Percentiles rank a stretch among this genome's conserved stretches.
phyloP scores from a whole-genome alignment of 2,797 vertebrate species.

The Natrix natrix region DNA sequence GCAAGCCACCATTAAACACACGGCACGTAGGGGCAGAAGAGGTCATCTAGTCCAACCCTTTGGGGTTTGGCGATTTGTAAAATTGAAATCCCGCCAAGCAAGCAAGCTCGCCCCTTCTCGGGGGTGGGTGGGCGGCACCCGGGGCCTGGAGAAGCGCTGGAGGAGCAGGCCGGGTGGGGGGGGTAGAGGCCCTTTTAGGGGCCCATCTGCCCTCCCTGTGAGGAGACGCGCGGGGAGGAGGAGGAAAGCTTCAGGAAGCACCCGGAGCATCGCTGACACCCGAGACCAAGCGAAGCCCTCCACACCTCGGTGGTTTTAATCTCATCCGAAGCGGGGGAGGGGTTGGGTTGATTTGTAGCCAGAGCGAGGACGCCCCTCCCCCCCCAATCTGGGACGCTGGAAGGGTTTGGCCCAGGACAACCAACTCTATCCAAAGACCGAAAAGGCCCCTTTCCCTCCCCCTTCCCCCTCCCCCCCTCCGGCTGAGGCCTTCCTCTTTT shows the following conservation, averaged over 20 bases:
- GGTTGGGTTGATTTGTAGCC: neutral
- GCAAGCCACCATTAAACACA: neutral
- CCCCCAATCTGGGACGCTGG: neutral
- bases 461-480: rapidly evolving
- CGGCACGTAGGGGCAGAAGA: neutral
- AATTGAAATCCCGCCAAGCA: neutral
- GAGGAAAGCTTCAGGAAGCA: neutral
- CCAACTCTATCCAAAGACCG: neutral
- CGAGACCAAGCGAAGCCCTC: neutral
- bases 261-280: neutral
- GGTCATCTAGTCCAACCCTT: too few relatives aligned
- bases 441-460: neutral
- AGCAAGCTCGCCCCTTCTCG: too few relatives aligned
- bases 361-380: too few relatives aligned
- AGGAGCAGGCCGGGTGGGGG: neutral
- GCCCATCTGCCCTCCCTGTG: neutral
- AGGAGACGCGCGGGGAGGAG: neutral
- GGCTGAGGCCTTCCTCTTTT: neutral
- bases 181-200: too few relatives aligned
- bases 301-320: neutral
- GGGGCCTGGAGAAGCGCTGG: neutral
- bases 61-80: neutral
- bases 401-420: neutral
- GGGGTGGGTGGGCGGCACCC: too few relatives aligned
- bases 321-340: neutral